Conservation (phyloP, 2,888 invertebrate species). For the Xanthia icteritia region DNA sequence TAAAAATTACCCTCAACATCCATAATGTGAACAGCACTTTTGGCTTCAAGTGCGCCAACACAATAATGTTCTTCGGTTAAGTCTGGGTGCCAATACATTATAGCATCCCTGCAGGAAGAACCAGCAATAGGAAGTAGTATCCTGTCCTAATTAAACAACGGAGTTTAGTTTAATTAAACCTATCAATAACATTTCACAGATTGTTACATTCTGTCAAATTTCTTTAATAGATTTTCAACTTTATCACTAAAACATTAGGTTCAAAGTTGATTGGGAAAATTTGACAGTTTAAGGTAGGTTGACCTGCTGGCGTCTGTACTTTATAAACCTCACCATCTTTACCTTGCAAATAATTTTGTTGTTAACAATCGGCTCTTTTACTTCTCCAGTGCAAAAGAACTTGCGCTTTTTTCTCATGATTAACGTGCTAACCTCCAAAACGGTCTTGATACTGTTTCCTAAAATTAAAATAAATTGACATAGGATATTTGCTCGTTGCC, state of each 20-base stretch:
- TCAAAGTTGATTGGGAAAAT: too few species aligned
- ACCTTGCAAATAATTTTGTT: constrained; percentile 89
- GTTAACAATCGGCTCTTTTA: constrained; percentile 88
- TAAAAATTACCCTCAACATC: constrained; percentile 82
- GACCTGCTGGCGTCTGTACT: too few species aligned
- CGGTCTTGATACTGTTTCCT: constrained; percentile 88
- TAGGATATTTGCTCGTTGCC: background rate
- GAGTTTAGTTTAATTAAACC: background rate
- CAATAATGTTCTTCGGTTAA: constrained; percentile 88
- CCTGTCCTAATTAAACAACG: constrained; percentile 76
- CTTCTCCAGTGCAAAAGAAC: constrained; percentile 87
- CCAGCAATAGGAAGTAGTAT: constrained; percentile 87
- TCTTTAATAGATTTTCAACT: too few species aligned
- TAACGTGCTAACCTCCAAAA: constrained; percentile 85
- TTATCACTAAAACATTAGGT: too few species aligned
- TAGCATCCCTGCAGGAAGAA: constrained; percentile 85
- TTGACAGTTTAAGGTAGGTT: too few species aligned
- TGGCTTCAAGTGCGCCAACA: constrained; percentile 86
- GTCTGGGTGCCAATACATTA: constrained; percentile 89
- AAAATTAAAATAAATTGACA: constrained; percentile 5
- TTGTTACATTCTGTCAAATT: too few species aligned
- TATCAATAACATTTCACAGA: background rate
- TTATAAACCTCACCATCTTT: constrained; percentile 9
- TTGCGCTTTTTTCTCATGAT: constrained; percentile 88
- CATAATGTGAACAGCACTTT: constrained; percentile 84